Evolutionary conservation across 2,888 invertebrate genomes (phyloP).

Genomic region (Balanococcus diminutus): DNA sequence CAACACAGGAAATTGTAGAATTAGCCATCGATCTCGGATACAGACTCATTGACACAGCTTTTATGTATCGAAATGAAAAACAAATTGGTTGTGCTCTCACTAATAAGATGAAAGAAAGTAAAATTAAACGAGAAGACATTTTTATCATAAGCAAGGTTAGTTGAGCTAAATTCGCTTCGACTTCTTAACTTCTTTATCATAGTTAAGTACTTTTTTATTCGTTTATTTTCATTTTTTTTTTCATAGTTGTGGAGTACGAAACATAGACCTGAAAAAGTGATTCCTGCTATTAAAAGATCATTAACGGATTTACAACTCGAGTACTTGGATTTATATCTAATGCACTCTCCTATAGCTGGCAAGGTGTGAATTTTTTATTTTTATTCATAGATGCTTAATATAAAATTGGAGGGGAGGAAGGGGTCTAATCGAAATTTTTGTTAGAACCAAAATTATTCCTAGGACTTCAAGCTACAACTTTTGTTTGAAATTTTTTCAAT

Average conservation of each 20-base stretch:
- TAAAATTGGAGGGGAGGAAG: no score
- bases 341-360: constrained; percentile 90
- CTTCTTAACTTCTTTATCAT: no score
- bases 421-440: no score
- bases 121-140: constrained; percentile 44
- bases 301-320: constrained; percentile 75
- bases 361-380: constrained; percentile 42
- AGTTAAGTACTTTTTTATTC: neutral
- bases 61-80: constrained; percentile 43
- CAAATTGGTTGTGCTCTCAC: constrained; percentile 12
- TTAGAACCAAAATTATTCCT: no score
- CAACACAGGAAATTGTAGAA: neutral
- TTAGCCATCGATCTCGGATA: constrained; percentile 32
- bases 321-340: constrained; percentile 86
- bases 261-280: constrained; percentile 79
- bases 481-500: neutral
- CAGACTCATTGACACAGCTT: constrained; percentile 48
- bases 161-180: neutral
- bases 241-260: constrained; percentile 81
- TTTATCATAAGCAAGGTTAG: constrained; percentile 46
- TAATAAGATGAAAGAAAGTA: neutral
- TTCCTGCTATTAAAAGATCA: constrained; percentile 70
- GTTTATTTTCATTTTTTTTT: constrained; percentile 61
- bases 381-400: no score
- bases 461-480: no score